Conservation (phyloP, 2,888 invertebrate species). For the Caenorhabditis macrosperma region DNA sequence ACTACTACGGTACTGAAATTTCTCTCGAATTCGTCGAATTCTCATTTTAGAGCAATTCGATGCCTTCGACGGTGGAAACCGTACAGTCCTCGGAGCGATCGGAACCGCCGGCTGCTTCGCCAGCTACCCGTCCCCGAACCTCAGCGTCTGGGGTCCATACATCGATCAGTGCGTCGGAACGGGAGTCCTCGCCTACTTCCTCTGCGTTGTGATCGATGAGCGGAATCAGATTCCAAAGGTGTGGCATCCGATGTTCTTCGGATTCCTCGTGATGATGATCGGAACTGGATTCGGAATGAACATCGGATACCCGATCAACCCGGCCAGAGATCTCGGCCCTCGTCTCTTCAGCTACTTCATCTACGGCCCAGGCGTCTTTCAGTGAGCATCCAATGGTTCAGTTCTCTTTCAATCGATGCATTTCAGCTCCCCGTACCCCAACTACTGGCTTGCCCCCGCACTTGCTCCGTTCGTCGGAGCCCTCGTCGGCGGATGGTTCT, state of each 20-base stretch:
- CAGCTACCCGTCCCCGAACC: slow-evolving; percentile 69
- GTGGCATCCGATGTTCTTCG: slow-evolving; percentile 71
- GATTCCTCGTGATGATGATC: slow-evolving; percentile 74
- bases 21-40: background rate
- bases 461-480: slow-evolving; percentile 68
- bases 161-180: slow-evolving; percentile 77
- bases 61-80: slow-evolving; percentile 67
- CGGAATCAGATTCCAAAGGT: slow-evolving; percentile 74
- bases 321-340: slow-evolving; percentile 76
- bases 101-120: slow-evolving; percentile 73
- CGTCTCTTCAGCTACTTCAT: slow-evolving; percentile 74
- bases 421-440: slow-evolving; percentile 63
- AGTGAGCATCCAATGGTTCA: slow-evolving; percentile 37
- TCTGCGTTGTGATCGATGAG: slow-evolving; percentile 72
- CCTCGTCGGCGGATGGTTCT: slow-evolving; percentile 68
- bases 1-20: slow-evolving; percentile 68
- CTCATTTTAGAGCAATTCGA: slow-evolving; percentile 70
- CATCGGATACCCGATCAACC: slow-evolving; percentile 72
- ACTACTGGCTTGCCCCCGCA: slow-evolving; percentile 67
- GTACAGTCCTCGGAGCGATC: slow-evolving; percentile 60
- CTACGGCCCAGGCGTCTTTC: slow-evolving; percentile 75
- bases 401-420: background rate
- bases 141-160: slow-evolving; percentile 66
- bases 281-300: slow-evolving; percentile 76
- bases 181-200: slow-evolving; percentile 72